Evolutionary conservation across 2,888 invertebrate species (phyloP).

Genomic region (Zonitis immaculata): DNA sequence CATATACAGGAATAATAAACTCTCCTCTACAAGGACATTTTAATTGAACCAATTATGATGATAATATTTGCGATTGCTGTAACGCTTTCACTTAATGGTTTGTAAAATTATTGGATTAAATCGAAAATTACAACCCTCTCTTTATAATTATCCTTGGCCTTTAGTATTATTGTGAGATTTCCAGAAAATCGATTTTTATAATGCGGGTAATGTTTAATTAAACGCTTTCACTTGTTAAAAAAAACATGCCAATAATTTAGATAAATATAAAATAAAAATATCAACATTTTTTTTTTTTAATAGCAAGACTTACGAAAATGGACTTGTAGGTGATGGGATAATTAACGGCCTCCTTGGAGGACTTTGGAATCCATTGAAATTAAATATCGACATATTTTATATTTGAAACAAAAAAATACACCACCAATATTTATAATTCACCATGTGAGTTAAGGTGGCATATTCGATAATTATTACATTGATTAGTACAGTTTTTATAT

Average conservation of each 20-base stretch:
- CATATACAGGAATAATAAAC: not conserved
- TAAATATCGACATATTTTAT: conserved; percentile 35
- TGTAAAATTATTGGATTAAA: too few relatives aligned
- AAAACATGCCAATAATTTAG: not conserved
- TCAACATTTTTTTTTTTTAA: not conserved
- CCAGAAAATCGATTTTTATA: not conserved
- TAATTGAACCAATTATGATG: not conserved
- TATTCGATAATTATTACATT: not conserved
- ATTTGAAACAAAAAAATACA: conserved; percentile 4
- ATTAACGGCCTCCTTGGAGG: conserved; percentile 39
- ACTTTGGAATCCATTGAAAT: conserved; percentile 33
- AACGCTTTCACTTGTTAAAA: too few relatives aligned
- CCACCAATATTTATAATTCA: conserved; percentile 7
- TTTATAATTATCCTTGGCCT: too few relatives aligned
- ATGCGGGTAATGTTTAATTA: not conserved
- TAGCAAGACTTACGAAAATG: conserved; percentile 41
- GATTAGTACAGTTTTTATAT: not conserved
- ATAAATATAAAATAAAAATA: not conserved
- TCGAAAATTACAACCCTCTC: too few relatives aligned
- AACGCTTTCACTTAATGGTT: not conserved
- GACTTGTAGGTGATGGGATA: conserved; percentile 39
- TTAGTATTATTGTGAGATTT: not conserved
- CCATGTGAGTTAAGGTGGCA: conserved; percentile 9
- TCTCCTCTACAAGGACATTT: not conserved
- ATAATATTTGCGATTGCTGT: not conserved